Percentiles rank a stretch among this genome's conserved stretches.
Conservation (phyloP, 2,797 vertebrate species). For the Gadopsis bispinosus region DNA sequence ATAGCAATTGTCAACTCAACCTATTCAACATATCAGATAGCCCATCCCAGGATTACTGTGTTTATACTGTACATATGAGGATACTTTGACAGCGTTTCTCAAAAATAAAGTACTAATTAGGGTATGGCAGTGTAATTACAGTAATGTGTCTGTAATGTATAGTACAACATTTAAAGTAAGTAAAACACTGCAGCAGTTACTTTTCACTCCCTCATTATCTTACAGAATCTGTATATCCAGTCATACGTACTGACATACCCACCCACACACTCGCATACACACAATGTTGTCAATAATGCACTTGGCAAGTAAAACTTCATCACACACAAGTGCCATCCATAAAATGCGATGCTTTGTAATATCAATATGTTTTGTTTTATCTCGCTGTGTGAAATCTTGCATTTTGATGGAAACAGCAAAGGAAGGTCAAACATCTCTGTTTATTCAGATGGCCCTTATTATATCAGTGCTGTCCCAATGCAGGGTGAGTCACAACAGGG, state of each 20-base stretch:
- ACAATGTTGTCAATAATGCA: slow-evolving; percentile 62
- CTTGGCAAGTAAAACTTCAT: slow-evolving; percentile 67
- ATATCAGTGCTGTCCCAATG: slow-evolving; percentile 21
- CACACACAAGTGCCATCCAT: slow-evolving; percentile 56
- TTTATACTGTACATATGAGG: slow-evolving; percentile 65
- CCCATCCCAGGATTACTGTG: slow-evolving; percentile 55
- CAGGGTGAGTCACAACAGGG: slow-evolving; percentile 43
- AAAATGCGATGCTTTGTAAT: slow-evolving; percentile 35
- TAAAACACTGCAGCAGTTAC: slow-evolving; percentile 62
- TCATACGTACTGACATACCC: slow-evolving; percentile 39
- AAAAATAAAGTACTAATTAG: slow-evolving; percentile 68
- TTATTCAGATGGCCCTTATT: slow-evolving; percentile 39
- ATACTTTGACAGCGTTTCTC: slow-evolving; percentile 55
- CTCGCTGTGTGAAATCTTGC: slow-evolving; percentile 22
- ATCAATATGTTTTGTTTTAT: slow-evolving; percentile 26
- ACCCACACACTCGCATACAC: slow-evolving; percentile 46
- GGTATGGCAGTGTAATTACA: slow-evolving; percentile 69
- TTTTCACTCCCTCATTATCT: slow-evolving; percentile 45
- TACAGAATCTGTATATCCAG: slow-evolving; percentile 50
- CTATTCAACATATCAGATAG: slow-evolving; percentile 58
- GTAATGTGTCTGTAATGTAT: slow-evolving; percentile 56
- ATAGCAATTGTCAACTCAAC: slow-evolving; percentile 74
- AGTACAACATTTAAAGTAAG: slow-evolving; percentile 69
- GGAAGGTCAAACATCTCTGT: slow-evolving; percentile 29
- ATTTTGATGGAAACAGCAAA: slow-evolving; percentile 24